Evolutionary conservation across 1,140 invertebrate genomes (phyloP).

Genomic region (Eupristina koningsbergeri): DNA sequence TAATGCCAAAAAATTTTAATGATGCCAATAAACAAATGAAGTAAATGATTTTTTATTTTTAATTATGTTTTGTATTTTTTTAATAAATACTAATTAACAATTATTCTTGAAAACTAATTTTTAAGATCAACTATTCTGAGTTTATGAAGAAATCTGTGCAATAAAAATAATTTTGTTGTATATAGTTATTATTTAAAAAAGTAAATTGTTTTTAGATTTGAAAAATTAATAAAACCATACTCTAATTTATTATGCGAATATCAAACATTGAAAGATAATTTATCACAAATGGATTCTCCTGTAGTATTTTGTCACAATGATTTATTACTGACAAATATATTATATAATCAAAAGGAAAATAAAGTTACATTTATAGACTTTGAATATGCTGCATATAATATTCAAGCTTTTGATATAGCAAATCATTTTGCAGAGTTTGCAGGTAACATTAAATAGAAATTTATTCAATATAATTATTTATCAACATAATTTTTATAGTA

Average conservation of each 20-base stretch:
- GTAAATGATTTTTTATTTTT: conserved; percentile 63
- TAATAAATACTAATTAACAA: background rate
- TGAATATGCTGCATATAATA: conserved; percentile 96
- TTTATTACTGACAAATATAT: conserved; percentile 93
- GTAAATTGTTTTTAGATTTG: conserved; percentile 77
- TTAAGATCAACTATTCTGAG: too few species aligned
- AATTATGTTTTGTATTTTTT: background rate
- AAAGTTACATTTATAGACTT: conserved; percentile 96
- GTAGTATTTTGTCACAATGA: conserved; percentile 98
- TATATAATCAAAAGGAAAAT: conserved; percentile 83
- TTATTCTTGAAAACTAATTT: background rate
- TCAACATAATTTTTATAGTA: background rate
- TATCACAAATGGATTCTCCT: conserved; percentile 81
- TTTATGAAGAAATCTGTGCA: background rate
- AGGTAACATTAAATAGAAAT: conserved; percentile 76
- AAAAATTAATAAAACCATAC: conserved; percentile 79
- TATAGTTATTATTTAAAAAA: too few species aligned
- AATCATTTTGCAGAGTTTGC: conserved; percentile 99
- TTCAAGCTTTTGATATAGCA: conserved; percentile 96
- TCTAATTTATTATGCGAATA: conserved; percentile 81
- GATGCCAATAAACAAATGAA: conserved; percentile 78
- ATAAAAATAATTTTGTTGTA: background rate
- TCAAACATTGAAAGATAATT: conserved; percentile 77
- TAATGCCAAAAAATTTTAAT: conserved; percentile 80
- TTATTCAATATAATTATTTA: background rate